phyloP scores from a whole-genome alignment of 2,888 invertebrate species.

The Dolichopus griseipennis region DNA sequence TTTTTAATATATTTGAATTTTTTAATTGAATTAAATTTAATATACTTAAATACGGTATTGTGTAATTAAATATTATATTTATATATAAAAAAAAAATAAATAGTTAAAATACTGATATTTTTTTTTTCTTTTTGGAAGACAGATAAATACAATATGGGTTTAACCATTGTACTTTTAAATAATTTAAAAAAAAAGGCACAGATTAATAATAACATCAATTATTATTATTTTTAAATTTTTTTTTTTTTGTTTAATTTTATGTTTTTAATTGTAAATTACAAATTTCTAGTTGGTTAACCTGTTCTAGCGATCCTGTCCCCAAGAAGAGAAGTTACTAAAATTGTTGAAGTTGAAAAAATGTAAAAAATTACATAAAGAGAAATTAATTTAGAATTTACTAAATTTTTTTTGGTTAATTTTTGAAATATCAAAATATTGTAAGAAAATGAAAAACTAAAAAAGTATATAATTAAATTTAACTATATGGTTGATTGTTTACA shows the following conservation, averaged over 20 bases:
- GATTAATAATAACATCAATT: neutral
- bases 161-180: neutral
- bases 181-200: neutral
- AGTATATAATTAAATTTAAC: too few relatives aligned
- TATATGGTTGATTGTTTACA: too few relatives aligned
- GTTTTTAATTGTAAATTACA: neutral
- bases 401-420: neutral
- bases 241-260: neutral
- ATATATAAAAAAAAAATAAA: neutral
- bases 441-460: neutral
- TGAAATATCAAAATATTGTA: neutral
- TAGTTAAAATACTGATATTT: neutral
- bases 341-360: neutral
- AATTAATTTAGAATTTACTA: neutral
- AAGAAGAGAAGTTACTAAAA: conserved; percentile 3
- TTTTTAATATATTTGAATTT: neutral
- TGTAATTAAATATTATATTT: neutral
- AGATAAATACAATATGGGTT: conserved; percentile 3
- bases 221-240: neutral
- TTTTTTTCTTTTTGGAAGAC: neutral
- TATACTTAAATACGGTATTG: neutral
- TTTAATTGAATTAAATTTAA: neutral
- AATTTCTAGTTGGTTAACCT: neutral
- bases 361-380: neutral
- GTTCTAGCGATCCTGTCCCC: conserved; percentile 6